phyloP scores from a whole-genome alignment of 2,797 vertebrate genomes.

The Danio albolineatus region DNA sequence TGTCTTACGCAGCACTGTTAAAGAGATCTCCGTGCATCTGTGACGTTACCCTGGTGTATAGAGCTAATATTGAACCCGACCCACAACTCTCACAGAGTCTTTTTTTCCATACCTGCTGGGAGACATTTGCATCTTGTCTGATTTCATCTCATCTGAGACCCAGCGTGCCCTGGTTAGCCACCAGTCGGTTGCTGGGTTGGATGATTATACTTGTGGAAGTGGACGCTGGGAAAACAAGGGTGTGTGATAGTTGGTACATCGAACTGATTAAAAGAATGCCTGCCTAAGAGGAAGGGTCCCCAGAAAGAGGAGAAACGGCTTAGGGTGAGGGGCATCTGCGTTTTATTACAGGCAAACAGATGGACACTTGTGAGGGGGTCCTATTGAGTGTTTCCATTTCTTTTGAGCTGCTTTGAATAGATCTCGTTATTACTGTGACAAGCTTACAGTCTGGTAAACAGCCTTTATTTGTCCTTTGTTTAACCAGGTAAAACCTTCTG shows the following conservation, averaged over 20 bases:
- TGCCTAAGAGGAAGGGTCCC: slow-evolving; percentile 66
- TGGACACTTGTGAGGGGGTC: slow-evolving; percentile 69
- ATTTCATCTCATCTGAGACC: slow-evolving; percentile 70
- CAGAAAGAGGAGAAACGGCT: slow-evolving; percentile 68
- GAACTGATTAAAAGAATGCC: slow-evolving; percentile 78
- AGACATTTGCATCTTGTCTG: slow-evolving; percentile 70
- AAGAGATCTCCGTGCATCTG: slow-evolving; percentile 2
- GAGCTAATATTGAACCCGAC: slow-evolving; percentile 50
- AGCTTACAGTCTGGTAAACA: background rate
- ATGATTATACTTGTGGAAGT: slow-evolving; percentile 55
- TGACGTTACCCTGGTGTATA: background rate
- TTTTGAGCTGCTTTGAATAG: slow-evolving; percentile 19
- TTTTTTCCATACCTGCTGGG: slow-evolving; percentile 60
- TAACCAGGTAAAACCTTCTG: too few species aligned
- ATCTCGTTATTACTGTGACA: background rate
- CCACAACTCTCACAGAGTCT: slow-evolving; percentile 49
- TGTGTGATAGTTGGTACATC: slow-evolving; percentile 58
- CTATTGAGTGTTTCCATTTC: slow-evolving; percentile 60
- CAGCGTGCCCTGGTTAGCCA: slow-evolving; percentile 60
- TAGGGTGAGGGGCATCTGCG: slow-evolving; percentile 78
- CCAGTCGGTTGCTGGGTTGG: slow-evolving; percentile 41
- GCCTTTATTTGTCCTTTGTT: background rate
- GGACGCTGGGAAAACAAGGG: slow-evolving; percentile 51
- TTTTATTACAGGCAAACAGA: slow-evolving; percentile 74
- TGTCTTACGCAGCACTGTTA: slow-evolving; percentile 5